phyloP scores from a whole-genome alignment of 2,113 vertebrate species.

The Rafetus swinhoei region DNA sequence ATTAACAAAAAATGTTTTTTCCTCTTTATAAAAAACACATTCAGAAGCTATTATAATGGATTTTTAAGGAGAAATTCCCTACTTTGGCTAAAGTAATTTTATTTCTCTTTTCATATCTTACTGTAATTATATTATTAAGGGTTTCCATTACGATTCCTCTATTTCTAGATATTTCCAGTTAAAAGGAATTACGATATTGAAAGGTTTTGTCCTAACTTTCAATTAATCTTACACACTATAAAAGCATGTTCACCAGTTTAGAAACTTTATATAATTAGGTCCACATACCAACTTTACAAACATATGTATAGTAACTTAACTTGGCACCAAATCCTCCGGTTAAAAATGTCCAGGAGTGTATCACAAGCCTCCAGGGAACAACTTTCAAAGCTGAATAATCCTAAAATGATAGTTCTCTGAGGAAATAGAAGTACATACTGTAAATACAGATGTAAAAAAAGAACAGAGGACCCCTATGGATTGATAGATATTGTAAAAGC shows the following conservation, averaged over 20 bases:
- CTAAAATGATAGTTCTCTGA: background rate
- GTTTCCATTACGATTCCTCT: background rate
- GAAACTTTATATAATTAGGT: accelerated
- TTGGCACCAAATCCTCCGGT: accelerated
- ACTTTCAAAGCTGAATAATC: background rate
- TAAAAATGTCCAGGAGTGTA: background rate
- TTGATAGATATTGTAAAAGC: background rate
- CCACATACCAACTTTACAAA: background rate
- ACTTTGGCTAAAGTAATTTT: background rate
- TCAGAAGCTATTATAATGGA: background rate
- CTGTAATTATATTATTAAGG: background rate
- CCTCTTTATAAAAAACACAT: background rate
- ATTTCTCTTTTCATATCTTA: background rate
- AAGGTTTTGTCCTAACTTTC: accelerated
- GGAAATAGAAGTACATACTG: background rate
- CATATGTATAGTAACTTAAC: accelerated
- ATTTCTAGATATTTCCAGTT: accelerated
- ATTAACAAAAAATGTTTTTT: background rate
- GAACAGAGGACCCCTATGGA: background rate
- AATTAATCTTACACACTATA: accelerated
- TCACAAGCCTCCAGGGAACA: background rate
- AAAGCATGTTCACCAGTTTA: accelerated
- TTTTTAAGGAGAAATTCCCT: background rate
- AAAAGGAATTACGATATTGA: background rate
- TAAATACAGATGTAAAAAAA: background rate